Percentiles rank a stretch among this genome's conserved stretches.
Evolutionary conservation across 2,113 vertebrate genomes (phyloP).

Genomic region (Varanus komodoensis): DNA sequence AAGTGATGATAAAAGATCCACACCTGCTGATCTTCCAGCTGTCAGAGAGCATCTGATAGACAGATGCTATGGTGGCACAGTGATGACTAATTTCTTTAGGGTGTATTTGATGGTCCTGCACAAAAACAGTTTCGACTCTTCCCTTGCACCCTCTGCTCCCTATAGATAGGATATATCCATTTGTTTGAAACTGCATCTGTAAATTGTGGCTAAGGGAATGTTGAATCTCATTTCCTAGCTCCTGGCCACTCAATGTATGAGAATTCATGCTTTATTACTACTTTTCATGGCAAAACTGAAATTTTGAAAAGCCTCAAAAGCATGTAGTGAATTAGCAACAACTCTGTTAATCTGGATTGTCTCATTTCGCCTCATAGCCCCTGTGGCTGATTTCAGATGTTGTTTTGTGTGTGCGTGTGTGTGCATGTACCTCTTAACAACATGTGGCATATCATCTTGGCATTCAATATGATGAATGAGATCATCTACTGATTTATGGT

Average conservation of each 20-base stretch:
- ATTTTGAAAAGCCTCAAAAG: background rate
- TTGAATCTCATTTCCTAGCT: background rate
- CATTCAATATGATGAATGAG: background rate
- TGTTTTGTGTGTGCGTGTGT: background rate
- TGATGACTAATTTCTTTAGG: slow-evolving; percentile 50
- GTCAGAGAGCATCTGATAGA: slow-evolving; percentile 46
- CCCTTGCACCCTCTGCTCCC: background rate
- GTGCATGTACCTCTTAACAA: background rate
- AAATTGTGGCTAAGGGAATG: background rate
- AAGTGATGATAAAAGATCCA: slow-evolving; percentile 68
- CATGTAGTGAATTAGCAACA: background rate
- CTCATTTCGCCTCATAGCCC: background rate
- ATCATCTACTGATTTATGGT: background rate
- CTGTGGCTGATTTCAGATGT: background rate
- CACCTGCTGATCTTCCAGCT: slow-evolving; percentile 69
- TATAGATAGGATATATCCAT: background rate
- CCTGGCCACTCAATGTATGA: background rate
- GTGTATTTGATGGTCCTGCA: background rate
- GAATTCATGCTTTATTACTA: background rate
- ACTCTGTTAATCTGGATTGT: background rate
- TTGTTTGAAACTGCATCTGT: slow-evolving; percentile 4
- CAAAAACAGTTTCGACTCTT: slow-evolving; percentile 1
- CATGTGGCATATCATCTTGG: background rate
- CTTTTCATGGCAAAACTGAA: background rate
- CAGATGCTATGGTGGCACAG: slow-evolving; percentile 35